These are phyloP conservation scores for Cryptoblepharus egeriae DNA, from an alignment of 2,797 vertebrate genomes.

Conservation along the genomic window DNA sequence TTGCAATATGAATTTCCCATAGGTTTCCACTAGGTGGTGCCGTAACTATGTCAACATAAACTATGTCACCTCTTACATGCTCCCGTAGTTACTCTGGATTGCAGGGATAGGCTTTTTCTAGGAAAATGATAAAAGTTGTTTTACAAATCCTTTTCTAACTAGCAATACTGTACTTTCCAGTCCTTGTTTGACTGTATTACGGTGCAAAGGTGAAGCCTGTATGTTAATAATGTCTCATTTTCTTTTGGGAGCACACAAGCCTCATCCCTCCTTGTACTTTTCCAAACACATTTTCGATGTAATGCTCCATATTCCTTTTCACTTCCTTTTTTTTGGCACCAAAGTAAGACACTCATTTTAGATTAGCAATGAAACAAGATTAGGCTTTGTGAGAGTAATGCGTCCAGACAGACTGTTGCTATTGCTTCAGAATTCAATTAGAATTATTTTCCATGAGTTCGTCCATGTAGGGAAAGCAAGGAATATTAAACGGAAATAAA, in stretches of 20 bases:
- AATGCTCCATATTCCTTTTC: slow-evolving; percentile 17
- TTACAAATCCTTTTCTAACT: background rate
- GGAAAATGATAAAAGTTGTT: background rate
- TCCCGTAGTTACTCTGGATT: too few species aligned
- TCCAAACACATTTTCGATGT: slow-evolving; percentile 43
- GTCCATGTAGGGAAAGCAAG: slow-evolving; percentile 63
- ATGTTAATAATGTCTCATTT: background rate
- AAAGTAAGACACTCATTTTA: slow-evolving; percentile 29
- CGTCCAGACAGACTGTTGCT: slow-evolving; percentile 59
- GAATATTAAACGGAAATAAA: slow-evolving; percentile 58
- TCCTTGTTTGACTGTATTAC: background rate
- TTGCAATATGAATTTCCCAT: too few species aligned
- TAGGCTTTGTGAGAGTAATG: slow-evolving; percentile 48
- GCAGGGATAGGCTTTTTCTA: too few species aligned
- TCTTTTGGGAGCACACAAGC: slow-evolving; percentile 5
- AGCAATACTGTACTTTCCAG: background rate
- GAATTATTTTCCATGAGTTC: slow-evolving; percentile 67
- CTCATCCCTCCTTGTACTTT: slow-evolving; percentile 53
- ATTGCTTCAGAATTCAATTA: slow-evolving; percentile 68
- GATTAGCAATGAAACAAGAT: slow-evolving; percentile 41
- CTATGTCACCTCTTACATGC: too few species aligned
- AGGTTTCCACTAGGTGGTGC: too few species aligned
- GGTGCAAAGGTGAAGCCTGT: background rate
- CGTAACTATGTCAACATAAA: too few species aligned
- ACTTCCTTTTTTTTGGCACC: slow-evolving; percentile 10